Conservation (phyloP, 2,113 vertebrate genomes). For the Anolis carolinensis region DNA sequence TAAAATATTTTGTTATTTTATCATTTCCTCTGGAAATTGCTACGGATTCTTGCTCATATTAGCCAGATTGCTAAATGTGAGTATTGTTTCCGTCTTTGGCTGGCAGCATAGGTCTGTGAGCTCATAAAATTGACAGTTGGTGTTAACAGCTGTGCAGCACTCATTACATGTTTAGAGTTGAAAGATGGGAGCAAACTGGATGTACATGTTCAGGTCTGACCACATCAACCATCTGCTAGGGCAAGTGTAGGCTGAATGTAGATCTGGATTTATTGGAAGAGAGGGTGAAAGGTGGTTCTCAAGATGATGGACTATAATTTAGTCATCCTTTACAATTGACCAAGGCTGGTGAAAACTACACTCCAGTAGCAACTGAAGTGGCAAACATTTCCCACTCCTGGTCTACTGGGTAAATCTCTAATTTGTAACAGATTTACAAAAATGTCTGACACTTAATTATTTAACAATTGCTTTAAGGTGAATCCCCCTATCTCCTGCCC, state of each 20-base stretch:
- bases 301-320: too few species aligned
- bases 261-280: too few species aligned
- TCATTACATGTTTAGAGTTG: neutral
- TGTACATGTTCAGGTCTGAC: too few species aligned
- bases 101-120: neutral
- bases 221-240: too few species aligned
- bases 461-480: neutral
- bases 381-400: too few species aligned
- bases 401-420: too few species aligned
- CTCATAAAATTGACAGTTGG: neutral
- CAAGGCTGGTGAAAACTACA: too few species aligned
- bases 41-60: too few species aligned
- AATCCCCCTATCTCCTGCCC: neutral
- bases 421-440: neutral
- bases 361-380: too few species aligned
- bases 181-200: neutral
- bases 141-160: neutral
- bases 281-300: too few species aligned
- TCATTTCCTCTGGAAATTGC: neutral
- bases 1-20: neutral
- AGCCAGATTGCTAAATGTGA: neutral
- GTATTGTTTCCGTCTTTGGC: neutral
- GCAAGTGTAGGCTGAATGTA: too few species aligned
- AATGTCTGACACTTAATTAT: neutral
- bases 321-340: too few species aligned